Percentiles rank a stretch among this genome's conserved stretches.
Evolutionary conservation across 1,140 invertebrate species (phyloP).

Genomic region (Melanaphis sacchari): DNA sequence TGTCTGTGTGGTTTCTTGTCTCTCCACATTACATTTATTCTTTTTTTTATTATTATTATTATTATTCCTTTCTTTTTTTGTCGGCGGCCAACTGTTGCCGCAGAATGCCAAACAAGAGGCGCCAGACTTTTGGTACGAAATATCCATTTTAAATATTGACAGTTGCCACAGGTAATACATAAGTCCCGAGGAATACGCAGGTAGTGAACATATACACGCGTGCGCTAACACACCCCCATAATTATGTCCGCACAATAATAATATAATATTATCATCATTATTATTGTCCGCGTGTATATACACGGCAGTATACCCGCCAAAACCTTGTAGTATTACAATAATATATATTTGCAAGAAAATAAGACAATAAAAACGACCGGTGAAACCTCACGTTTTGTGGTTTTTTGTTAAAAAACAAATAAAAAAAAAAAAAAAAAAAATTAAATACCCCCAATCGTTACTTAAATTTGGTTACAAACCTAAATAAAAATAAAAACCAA

Average conservation of each 20-base stretch:
- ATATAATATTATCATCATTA: conserved; percentile 48
- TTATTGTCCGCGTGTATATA: neutral
- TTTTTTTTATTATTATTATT: conserved; percentile 36
- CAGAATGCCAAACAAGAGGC: conserved; percentile 58
- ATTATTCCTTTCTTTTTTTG: conserved; percentile 40
- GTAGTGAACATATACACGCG: conserved; percentile 47
- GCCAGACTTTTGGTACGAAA: conserved; percentile 57
- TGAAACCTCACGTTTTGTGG: conserved; percentile 33
- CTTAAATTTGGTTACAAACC: neutral
- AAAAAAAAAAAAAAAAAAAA: conserved; percentile 21
- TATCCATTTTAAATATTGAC: conserved; percentile 58
- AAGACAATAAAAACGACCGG: conserved; percentile 35
- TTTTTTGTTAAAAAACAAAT: conserved; percentile 3
- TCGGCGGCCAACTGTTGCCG: conserved; percentile 48
- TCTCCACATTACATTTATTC: conserved; percentile 40
- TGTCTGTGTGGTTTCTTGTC: conserved; percentile 54
- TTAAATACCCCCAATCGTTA: neutral
- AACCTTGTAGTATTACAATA: neutral
- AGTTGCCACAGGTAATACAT: conserved; percentile 52
- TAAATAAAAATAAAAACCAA: neutral
- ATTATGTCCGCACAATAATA: conserved; percentile 55
- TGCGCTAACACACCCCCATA: conserved; percentile 53
- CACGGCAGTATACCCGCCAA: neutral
- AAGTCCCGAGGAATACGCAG: conserved; percentile 28
- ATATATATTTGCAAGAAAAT: conserved; percentile 19